Conservation (phyloP, 2,888 invertebrate species). For the Euclidia mi region DNA sequence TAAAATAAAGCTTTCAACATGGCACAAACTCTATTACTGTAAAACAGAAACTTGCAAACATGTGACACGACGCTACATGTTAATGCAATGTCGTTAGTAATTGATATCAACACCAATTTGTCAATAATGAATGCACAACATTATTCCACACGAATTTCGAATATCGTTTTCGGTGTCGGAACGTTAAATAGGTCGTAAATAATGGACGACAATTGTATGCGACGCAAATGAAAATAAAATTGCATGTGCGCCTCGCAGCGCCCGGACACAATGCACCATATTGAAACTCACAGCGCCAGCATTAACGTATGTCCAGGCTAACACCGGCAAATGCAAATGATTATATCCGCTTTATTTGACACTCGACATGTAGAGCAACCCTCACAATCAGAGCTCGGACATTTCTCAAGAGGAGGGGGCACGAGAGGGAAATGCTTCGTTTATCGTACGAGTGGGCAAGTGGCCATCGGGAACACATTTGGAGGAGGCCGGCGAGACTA, state of each 20-base stretch:
- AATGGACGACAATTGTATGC: slow-evolving; percentile 9
- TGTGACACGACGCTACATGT: too few relatives aligned
- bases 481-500: slow-evolving; percentile 1
- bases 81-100: too few relatives aligned
- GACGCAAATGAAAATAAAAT: slow-evolving; percentile 3
- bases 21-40: too few relatives aligned
- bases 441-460: slow-evolving; percentile 14
- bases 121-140: too few relatives aligned
- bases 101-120: too few relatives aligned
- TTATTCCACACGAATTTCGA: background rate
- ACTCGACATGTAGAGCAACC: slow-evolving; percentile 5
- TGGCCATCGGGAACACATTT: slow-evolving; percentile 12
- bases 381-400: slow-evolving; percentile 6
- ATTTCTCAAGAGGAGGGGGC: background rate
- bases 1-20: too few relatives aligned
- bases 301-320: too few relatives aligned
- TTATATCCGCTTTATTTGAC: slow-evolving; percentile 15
- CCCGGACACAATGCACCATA: slow-evolving; percentile 5
- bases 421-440: background rate
- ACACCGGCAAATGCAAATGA: background rate
- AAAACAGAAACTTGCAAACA: too few relatives aligned
- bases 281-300: background rate
- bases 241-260: background rate
- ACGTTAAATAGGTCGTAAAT: slow-evolving; percentile 3
- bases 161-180: background rate